Evolutionary conservation across 2,797 vertebrate genomes (phyloP), one percentile per base, ranked within the genome.

Genomic region (Aeoliscus strigatus): DNA sequence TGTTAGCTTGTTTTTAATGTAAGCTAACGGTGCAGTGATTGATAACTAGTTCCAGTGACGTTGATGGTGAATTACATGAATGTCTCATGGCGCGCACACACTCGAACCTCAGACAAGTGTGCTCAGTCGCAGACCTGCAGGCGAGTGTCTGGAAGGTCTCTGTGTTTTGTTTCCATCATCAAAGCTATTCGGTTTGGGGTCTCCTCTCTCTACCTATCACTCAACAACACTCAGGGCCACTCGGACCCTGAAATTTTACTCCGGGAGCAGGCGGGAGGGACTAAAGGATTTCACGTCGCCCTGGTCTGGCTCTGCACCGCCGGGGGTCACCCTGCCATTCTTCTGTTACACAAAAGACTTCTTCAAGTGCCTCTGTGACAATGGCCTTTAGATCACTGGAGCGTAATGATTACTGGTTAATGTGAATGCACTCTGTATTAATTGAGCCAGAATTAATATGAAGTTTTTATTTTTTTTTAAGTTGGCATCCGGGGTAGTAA

Each of bases 91-190:
- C n/a, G n/a, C n/a, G n/a, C n/a, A n/a, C n/a, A n/a, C n/a, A n/a
- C n/a, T n/a, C n/a, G n/a, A 33, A 33, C 26, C 29, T 58, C 51
- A 57, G 47, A 23, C 50, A 58, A 47, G 59, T 33, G 14, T 68
- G 61, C 69, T 70, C 56, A 69, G 76, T 80, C 65, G 73, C 66
- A 75, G 54, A 44, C 44, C 62, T 60, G 60, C 60, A 51, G 46
- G 58, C 68, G 60, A 31, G 41, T 47, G 69, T 73, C 73, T 67
- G 57, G 57, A 45, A 64, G 64, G 62, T 49, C 62, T 86, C 73
- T 70, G 73, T 81, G 67, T 87, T 86, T 86, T 85, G 67, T 87
- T 87, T 90, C 89, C 87, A 47, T 84, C 75, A 90, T 83, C 71
- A 82, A 84, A 85, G 60, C 65, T 79, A 83, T 80, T 86, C 76